Evolutionary conservation across 1,140 invertebrate species (phyloP).

Genomic region (Mizuhopecten yessoensis): DNA sequence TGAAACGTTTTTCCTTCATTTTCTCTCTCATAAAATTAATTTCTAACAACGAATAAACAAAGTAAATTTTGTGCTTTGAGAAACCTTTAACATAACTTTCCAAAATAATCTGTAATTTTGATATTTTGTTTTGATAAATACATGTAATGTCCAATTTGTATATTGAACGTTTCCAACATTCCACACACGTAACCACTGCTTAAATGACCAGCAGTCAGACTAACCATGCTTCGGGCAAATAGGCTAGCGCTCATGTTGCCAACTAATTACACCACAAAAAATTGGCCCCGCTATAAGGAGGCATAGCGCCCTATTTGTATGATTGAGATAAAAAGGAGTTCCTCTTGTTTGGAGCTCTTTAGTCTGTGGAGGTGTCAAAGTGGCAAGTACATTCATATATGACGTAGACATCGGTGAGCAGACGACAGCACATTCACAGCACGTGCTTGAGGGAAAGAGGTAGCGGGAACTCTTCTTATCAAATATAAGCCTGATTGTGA

Average conservation of each 20-base stretch:
- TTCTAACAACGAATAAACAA: too few relatives aligned
- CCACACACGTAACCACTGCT: too few relatives aligned
- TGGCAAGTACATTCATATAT: conserved; percentile 16
- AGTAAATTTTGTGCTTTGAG: too few relatives aligned
- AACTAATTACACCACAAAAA: background rate
- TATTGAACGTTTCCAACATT: too few relatives aligned
- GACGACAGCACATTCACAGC: background rate
- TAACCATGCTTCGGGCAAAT: background rate
- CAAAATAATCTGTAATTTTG: too few relatives aligned
- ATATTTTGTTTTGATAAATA: too few relatives aligned
- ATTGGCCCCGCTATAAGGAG: background rate
- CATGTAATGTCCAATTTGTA: too few relatives aligned
- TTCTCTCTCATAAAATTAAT: too few relatives aligned
- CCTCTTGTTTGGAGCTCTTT: conserved; percentile 21
- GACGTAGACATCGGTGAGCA: background rate
- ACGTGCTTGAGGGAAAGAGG: background rate
- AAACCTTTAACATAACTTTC: too few relatives aligned
- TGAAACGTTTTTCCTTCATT: too few relatives aligned
- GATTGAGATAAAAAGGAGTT: background rate
- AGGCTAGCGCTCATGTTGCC: background rate
- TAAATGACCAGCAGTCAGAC: background rate
- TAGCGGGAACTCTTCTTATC: background rate
- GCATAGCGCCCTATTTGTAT: background rate
- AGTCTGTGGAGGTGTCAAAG: conserved; percentile 19
- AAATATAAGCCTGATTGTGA: background rate